These are phyloP conservation scores for Anguilla rostrata DNA, from an alignment of 2,113 vertebrate genomes.

Conservation along the genomic window DNA sequence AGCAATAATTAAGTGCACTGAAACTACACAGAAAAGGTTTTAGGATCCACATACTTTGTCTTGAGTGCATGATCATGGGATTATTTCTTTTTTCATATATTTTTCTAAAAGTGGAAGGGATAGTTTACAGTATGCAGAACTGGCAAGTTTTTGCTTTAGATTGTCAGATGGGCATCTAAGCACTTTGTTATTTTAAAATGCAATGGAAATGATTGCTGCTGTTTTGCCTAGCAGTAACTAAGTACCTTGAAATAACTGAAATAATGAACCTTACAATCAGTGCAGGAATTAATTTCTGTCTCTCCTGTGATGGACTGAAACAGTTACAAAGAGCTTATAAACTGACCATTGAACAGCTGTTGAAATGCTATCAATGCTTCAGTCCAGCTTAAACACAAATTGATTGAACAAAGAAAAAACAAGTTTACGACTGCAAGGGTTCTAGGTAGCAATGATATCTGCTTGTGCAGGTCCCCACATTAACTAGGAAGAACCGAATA, in stretches of 20 bases:
- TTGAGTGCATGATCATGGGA: no score
- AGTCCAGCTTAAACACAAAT: not conserved
- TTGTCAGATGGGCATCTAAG: no score
- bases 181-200: not conserved
- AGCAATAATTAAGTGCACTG: not conserved
- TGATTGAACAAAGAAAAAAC: not conserved
- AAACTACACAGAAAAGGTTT: not conserved
- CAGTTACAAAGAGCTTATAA: not conserved
- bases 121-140: no score
- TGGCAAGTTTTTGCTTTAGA: no score
- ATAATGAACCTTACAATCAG: not conserved
- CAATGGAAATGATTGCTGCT: not conserved
- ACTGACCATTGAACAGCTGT: not conserved
- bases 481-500: slow-evolving; percentile 36
- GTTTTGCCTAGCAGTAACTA: not conserved
- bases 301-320: not conserved
- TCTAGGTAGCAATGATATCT: not conserved
- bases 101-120: no score
- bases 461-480: not conserved
- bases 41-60: no score
- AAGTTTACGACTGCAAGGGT: not conserved
- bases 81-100: no score
- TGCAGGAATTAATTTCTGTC: not conserved
- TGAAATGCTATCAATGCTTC: not conserved
- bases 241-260: not conserved